Evolutionary conservation across 1,140 invertebrate species (phyloP), one percentile per base, ranked within the genome.

Genomic region (Eueides isabella): DNA sequence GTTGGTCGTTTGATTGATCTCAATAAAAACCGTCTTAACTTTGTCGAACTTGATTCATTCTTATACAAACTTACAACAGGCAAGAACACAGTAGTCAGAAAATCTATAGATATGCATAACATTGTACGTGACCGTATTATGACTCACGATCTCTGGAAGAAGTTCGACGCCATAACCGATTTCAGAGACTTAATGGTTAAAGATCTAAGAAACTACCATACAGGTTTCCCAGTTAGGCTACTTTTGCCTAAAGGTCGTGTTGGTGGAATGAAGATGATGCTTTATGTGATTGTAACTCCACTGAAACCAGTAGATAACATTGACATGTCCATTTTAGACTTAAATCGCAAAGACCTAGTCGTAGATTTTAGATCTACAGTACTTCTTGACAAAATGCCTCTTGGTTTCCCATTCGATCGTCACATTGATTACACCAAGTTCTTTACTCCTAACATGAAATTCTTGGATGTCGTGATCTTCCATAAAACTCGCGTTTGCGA

Each of bases 331-430:
- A 79, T 88, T 28, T 75, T 86, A 19, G 87, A 85, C 64, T 70
- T 78, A 0, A 87, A 69, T 48, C 83, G 79, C 73, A 88, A 92
- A 69, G 78, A 87, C 26, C 48, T 81, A 3, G 63, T 81, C 5
- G 73, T 77, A 5, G 85, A 85, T 76, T 91, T 85, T 71, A 86
- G 91, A 71, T 89, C 85, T 12, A 87, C 86, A 64, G 86, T 86
- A 1, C 76, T 90, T 19, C 48, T 94, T 5, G 95, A 96, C 78
- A 93, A 92, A 44, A 94, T 93, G 78, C 94, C 96, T 31, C 93
- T 96, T 83, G 95, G 95, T 29, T 97, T 94, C 90, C 96, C 96
- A 70, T 94, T 97, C 79, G 96, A 97, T 82, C 94, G 95, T 76
- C 92, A 91, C 6, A 93, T 95, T 67, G 89, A 95, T 9, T 77